Evolutionary conservation across 2,888 invertebrate species (phyloP).

Genomic region (Ophion ventricosus): DNA sequence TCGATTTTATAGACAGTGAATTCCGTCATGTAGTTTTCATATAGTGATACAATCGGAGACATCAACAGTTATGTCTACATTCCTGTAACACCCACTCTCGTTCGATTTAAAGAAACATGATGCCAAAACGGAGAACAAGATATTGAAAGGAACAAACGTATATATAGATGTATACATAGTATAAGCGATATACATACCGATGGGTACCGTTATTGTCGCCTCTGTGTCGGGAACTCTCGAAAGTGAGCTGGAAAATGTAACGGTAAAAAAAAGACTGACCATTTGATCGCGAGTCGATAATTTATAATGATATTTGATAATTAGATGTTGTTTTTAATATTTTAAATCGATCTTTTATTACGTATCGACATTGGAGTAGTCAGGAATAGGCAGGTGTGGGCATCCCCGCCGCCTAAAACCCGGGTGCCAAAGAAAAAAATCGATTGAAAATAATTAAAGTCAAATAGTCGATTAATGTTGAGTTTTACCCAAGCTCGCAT

Average conservation of each 20-base stretch:
- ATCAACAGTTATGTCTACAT: constrained; percentile 53
- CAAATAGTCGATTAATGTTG: too few species aligned
- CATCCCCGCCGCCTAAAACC: too few species aligned
- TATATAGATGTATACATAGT: constrained; percentile 37
- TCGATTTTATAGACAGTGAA: constrained; percentile 6
- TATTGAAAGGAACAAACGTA: constrained; percentile 20
- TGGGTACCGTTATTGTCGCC: constrained; percentile 67
- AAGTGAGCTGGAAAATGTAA: constrained; percentile 75
- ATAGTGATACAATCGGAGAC: constrained; percentile 20
- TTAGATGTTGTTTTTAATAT: not conserved
- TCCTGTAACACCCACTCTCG: constrained; percentile 59
- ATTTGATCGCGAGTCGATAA: not conserved
- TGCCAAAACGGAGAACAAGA: constrained; percentile 56
- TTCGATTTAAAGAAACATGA: constrained; percentile 60
- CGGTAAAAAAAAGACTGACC: constrained; percentile 71
- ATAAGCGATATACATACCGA: constrained; percentile 48
- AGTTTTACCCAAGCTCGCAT: too few species aligned
- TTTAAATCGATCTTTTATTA: not conserved
- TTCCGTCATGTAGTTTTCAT: constrained; percentile 16
- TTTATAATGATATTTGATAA: not conserved
- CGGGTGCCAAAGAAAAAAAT: too few species aligned
- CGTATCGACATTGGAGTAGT: too few species aligned
- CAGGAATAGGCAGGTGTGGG: too few species aligned
- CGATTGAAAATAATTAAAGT: too few species aligned
- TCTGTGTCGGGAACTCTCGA: constrained; percentile 39